These are phyloP conservation scores for Eucera pruinosa DNA, from an alignment of 2,888 invertebrate genomes.

Conservation along the genomic window DNA sequence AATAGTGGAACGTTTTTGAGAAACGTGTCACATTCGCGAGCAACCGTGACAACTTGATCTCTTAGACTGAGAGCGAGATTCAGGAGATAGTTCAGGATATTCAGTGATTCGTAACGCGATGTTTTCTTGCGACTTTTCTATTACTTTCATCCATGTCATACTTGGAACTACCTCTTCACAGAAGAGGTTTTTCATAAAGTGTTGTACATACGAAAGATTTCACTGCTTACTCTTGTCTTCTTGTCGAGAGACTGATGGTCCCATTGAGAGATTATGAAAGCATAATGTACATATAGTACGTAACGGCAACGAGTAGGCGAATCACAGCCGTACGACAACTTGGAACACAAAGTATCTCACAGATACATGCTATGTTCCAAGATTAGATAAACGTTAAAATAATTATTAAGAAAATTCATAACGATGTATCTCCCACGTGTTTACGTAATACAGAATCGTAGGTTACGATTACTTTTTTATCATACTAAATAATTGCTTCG, in stretches of 20 bases:
- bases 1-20: constrained; percentile 10
- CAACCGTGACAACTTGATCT: not conserved
- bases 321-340: not conserved
- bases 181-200: no score
- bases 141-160: no score
- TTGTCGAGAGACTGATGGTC: not conserved
- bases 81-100: not conserved
- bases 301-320: constrained; percentile 15
- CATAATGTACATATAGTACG: not conserved
- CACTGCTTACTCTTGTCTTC: not conserved
- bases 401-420: no score
- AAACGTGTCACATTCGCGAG: not conserved
- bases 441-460: not conserved
- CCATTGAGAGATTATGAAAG: constrained; percentile 8
- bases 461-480: not conserved
- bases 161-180: no score
- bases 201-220: not conserved
- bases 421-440: not conserved
- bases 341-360: not conserved
- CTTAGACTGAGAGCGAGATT: not conserved
- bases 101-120: not conserved
- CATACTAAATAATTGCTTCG: no score
- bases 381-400: not conserved
- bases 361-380: not conserved
- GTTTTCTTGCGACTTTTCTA: not conserved